Evolutionary conservation across 30 jellyfish, hydroid and myxozoan genomes (phyloP).

Genomic region (Pelagia noctiluca): DNA sequence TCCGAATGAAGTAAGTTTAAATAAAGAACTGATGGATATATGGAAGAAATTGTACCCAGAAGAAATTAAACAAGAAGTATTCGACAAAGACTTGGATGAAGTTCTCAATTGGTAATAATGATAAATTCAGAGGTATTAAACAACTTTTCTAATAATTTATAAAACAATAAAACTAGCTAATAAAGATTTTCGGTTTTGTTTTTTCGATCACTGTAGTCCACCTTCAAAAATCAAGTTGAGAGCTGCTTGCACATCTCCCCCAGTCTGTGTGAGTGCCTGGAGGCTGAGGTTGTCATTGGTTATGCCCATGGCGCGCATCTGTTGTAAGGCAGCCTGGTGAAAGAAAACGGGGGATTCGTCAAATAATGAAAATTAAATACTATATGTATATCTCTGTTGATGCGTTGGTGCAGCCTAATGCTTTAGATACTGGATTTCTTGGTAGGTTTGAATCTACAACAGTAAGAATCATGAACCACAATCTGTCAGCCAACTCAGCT

Average conservation of each 20-base stretch:
- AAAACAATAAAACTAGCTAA: no score
- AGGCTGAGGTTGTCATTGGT: conserved; percentile 70
- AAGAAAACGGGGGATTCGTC: background rate
- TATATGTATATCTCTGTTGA: no score
- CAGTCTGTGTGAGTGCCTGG: conserved; percentile 75
- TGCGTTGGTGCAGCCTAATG: no score
- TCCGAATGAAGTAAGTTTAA: background rate
- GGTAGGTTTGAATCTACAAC: no score
- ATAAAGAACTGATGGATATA: background rate
- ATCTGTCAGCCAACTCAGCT: no score
- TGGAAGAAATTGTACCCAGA: conserved; percentile 22
- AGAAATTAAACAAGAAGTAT: conserved; percentile 6
- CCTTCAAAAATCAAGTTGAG: conserved; percentile 80
- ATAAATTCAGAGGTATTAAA: no score
- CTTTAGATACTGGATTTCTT: no score
- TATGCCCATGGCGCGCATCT: conserved; percentile 84
- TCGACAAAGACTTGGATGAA: conserved; percentile 26
- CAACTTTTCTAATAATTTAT: no score
- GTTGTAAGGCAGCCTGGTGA: conserved; percentile 76
- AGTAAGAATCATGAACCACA: no score
- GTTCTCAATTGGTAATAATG: conserved; percentile 30
- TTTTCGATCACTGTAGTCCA: conserved; percentile 1
- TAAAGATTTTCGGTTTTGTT: no score
- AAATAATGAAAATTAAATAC: background rate
- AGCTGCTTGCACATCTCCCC: conserved; percentile 93